Conservation (phyloP, 2,113 vertebrate genomes). For the Ptyas mucosa region DNA sequence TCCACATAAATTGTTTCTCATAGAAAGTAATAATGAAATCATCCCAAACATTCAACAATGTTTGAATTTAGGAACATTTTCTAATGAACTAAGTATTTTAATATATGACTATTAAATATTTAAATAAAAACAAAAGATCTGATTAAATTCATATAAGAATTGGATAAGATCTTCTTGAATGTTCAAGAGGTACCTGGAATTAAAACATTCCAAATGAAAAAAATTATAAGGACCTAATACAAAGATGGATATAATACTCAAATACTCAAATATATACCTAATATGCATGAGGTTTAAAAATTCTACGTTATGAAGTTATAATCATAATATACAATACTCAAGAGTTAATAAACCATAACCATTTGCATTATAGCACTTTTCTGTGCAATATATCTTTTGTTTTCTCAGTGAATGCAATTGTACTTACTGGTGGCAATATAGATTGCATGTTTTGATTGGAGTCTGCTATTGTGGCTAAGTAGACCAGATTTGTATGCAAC, state of each 20-base stretch:
- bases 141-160: neutral
- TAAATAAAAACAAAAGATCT: neutral
- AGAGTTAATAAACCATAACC: neutral
- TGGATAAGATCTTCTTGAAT: neutral
- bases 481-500: constrained; percentile 97
- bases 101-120: neutral
- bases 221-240: neutral
- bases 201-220: neutral
- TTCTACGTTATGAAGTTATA: neutral
- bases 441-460: constrained; percentile 99
- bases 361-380: neutral
- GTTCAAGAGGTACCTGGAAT: neutral
- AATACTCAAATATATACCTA: neutral
- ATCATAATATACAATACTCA: neutral
- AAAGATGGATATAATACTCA: neutral
- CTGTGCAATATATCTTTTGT: neutral
- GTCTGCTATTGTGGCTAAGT: constrained; percentile 98
- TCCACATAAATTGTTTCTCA: neutral
- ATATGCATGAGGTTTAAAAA: neutral
- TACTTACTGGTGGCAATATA: constrained; percentile 97
- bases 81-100: neutral
- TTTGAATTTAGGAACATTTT: neutral
- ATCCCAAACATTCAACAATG: neutral
- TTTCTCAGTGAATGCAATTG: neutral
- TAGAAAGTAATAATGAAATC: neutral